Percentiles rank a stretch among this genome's conserved stretches.
phyloP scores from a whole-genome alignment of 2,888 invertebrate genomes.

The Digitonthophagus gazella region DNA sequence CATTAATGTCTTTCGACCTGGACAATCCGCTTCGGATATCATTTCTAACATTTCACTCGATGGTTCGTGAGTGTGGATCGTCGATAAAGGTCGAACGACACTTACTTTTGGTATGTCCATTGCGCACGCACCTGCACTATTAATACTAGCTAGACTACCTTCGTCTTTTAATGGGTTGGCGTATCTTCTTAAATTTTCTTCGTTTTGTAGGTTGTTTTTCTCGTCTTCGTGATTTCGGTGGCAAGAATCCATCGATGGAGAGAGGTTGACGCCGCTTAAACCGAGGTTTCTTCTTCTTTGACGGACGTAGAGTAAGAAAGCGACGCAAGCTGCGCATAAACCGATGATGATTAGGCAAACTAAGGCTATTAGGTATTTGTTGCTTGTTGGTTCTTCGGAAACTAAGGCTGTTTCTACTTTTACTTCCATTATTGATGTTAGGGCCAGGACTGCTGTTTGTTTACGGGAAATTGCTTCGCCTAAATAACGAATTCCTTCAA shows the following conservation, averaged over 20 bases:
- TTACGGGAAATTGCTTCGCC: constrained; percentile 65
- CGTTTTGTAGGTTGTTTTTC: constrained; percentile 88
- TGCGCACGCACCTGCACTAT: constrained; percentile 44
- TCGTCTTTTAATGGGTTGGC: constrained; percentile 53
- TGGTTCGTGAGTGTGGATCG: constrained; percentile 51
- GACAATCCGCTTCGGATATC: constrained; percentile 58
- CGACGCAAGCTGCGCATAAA: constrained; percentile 47
- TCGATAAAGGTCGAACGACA: constrained; percentile 49
- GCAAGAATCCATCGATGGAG: constrained; percentile 59
- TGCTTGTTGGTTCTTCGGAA: constrained; percentile 56
- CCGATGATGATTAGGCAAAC: constrained; percentile 52
- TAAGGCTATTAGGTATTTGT: constrained; percentile 51
- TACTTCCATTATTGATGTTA: constrained; percentile 73
- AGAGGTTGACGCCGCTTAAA: constrained; percentile 56
- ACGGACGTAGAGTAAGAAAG: constrained; percentile 57
- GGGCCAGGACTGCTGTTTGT: constrained; percentile 59
- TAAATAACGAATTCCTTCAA: constrained; percentile 59
- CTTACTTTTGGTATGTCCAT: constrained; percentile 52
- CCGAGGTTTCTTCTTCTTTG: constrained; percentile 56
- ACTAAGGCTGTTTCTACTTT: constrained; percentile 71
- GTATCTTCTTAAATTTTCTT: constrained; percentile 73
- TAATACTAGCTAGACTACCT: constrained; percentile 53
- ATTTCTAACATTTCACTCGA: constrained; percentile 63
- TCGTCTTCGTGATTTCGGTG: constrained; percentile 75
- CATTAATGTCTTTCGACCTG: constrained; percentile 48